A percentile compares a stretch with the other conserved stretches of the same genome.
phyloP scores from a whole-genome alignment of 1,140 invertebrate species.

The Sitophilus oryzae region DNA sequence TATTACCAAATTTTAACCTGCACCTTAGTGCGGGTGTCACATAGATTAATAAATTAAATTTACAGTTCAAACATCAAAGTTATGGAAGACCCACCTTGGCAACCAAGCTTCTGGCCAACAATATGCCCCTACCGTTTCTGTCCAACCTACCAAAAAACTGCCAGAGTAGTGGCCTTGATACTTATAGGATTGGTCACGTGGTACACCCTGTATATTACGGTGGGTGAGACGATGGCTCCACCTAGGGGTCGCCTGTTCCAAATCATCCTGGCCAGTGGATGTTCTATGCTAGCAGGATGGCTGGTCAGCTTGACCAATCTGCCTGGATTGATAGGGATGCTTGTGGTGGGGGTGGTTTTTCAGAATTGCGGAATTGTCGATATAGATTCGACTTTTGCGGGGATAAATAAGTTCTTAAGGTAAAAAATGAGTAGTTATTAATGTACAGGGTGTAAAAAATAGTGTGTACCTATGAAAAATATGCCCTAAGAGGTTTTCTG shows the following conservation, averaged over 20 bases:
- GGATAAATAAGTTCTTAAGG: conserved; percentile 14
- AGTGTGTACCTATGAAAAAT: no score
- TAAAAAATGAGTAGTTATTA: conserved; percentile 2
- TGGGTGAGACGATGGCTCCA: conserved; percentile 5
- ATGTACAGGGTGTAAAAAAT: no score
- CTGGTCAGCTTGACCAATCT: conserved; percentile 6
- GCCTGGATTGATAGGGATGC: conserved; percentile 4
- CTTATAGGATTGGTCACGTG: conserved; percentile 5
- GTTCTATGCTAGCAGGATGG: conserved; percentile 4
- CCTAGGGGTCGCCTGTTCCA: conserved; percentile 3
- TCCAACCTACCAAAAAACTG: not conserved
- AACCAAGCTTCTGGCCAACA: conserved; percentile 4
- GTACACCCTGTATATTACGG: conserved; percentile 7
- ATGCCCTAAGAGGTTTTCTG: no score
- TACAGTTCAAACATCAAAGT: no score
- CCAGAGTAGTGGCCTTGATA: not conserved
- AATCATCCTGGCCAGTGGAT: conserved; percentile 4
- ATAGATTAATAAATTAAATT: no score
- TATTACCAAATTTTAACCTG: no score
- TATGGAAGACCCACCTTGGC: conserved; percentile 4
- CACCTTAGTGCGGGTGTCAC: no score
- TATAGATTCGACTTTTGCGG: conserved; percentile 3
- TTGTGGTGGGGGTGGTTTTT: conserved; percentile 5
- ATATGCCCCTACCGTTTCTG: conserved; percentile 1
- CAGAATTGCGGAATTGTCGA: conserved; percentile 8